Conservation (phyloP, 2,797 vertebrate species). For the Lates japonicus region DNA sequence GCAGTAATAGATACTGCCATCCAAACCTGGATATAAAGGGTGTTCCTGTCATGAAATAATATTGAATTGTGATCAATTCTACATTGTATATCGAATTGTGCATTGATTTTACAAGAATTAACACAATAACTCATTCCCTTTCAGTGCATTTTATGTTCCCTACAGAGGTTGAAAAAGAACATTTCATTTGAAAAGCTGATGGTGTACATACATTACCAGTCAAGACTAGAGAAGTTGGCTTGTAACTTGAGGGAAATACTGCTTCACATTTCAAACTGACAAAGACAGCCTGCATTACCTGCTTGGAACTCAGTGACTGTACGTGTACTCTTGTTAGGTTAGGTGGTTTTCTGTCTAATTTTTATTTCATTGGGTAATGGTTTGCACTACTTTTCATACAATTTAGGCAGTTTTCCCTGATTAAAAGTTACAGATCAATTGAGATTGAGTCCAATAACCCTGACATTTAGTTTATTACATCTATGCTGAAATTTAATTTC, state of each 20-base stretch:
- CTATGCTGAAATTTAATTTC: too few species aligned
- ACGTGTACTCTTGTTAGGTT: neutral
- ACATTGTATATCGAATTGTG: neutral
- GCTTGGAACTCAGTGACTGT: neutral
- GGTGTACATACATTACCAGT: neutral
- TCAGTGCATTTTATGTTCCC: neutral
- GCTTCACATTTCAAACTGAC: neutral
- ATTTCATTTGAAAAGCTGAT: neutral
- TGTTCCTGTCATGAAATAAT: neutral
- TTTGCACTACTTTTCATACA: neutral
- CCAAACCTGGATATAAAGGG: neutral
- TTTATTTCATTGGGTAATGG: neutral
- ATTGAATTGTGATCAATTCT: neutral
- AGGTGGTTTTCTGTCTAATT: neutral
- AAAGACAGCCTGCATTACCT: neutral
- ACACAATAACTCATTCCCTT: neutral
- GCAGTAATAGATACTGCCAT: neutral
- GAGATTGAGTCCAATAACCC: neutral
- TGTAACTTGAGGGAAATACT: neutral
- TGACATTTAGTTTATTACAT: neutral
- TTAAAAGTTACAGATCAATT: neutral
- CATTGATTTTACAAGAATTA: conserved; percentile 10
- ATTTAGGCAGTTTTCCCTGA: neutral
- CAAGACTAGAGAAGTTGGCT: neutral
- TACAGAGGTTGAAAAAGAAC: neutral